Evolutionary conservation across 2,888 invertebrate species (phyloP).

Genomic region (Drosophila differens): DNA sequence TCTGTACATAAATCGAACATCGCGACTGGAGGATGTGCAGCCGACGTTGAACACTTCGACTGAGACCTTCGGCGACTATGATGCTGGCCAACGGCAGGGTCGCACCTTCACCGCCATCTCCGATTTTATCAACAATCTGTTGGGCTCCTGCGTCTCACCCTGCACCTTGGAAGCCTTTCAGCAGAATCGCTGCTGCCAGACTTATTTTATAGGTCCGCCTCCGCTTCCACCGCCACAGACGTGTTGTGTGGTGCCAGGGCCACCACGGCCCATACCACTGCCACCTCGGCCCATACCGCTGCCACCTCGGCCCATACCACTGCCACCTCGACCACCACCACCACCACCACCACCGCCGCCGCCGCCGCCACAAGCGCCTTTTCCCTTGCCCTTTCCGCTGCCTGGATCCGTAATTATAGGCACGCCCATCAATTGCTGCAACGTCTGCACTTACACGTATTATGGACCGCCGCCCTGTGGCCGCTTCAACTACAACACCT

Average conservation of each 20-base stretch:
- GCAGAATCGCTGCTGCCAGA: slow-evolving; percentile 74
- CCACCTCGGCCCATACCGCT: slow-evolving; percentile 22
- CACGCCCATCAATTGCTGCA: slow-evolving; percentile 76
- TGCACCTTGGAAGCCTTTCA: slow-evolving; percentile 77
- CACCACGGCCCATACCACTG: slow-evolving; percentile 19
- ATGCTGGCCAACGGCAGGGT: slow-evolving; percentile 65
- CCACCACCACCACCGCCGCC: slow-evolving; percentile 37
- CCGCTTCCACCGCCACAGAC: slow-evolving; percentile 39
- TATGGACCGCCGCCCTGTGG: slow-evolving; percentile 81
- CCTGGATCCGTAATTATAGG: slow-evolving; percentile 41
- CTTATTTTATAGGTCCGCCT: slow-evolving; percentile 41
- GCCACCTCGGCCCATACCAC: slow-evolving; percentile 30
- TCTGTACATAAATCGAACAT: slow-evolving; percentile 45
- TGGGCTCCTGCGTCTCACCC: slow-evolving; percentile 66
- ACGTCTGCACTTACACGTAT: slow-evolving; percentile 68
- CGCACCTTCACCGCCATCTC: slow-evolving; percentile 71
- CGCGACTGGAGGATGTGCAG: slow-evolving; percentile 59
- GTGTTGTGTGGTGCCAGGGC: slow-evolving; percentile 41
- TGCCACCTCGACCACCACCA: slow-evolving; percentile 26
- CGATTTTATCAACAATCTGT: slow-evolving; percentile 68
- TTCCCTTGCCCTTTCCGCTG: slow-evolving; percentile 38
- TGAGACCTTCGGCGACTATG: slow-evolving; percentile 70
- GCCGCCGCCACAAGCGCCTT: slow-evolving; percentile 44
- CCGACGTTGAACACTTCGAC: slow-evolving; percentile 55
- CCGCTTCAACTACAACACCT: slow-evolving; percentile 40